Percentiles rank a stretch among this genome's conserved stretches.
These are phyloP conservation scores for Fopius arisanus DNA, from an alignment of 1,140 invertebrate species.

Conservation along the genomic window DNA sequence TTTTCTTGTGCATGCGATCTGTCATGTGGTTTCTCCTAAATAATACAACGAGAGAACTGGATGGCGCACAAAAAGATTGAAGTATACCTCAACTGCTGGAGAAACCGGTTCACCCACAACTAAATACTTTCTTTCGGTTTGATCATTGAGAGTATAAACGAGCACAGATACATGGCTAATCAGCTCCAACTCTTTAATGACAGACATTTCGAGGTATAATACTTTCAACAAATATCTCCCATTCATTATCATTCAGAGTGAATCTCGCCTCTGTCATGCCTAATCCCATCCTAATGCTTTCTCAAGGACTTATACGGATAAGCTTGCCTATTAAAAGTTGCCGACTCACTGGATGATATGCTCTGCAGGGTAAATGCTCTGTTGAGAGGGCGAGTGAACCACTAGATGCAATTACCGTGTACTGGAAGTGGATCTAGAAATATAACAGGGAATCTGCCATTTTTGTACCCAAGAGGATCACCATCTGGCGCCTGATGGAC, in stretches of 20 bases:
- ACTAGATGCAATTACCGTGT: neutral
- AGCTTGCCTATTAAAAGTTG: neutral
- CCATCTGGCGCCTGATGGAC: slow-evolving; percentile 9
- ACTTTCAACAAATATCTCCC: neutral
- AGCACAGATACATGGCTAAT: neutral
- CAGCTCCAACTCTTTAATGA: neutral
- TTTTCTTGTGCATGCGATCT: neutral
- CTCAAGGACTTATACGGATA: neutral
- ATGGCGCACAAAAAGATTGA: slow-evolving; percentile 10
- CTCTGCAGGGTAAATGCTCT: neutral
- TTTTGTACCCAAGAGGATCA: neutral
- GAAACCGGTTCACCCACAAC: slow-evolving; percentile 3
- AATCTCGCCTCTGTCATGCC: neutral
- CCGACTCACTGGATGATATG: neutral
- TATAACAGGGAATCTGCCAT: slow-evolving; percentile 28
- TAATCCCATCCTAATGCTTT: neutral
- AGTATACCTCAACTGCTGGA: neutral
- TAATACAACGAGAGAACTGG: slow-evolving; percentile 18
- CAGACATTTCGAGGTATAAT: neutral
- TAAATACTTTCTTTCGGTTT: neutral
- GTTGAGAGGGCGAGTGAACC: neutral
- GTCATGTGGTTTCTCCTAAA: neutral
- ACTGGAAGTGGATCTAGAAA: slow-evolving; percentile 32
- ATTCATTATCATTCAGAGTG: neutral
- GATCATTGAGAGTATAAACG: neutral